These are phyloP conservation scores for Shargacucullia verbasci DNA, from an alignment of 2,888 invertebrate species.

Conservation along the genomic window DNA sequence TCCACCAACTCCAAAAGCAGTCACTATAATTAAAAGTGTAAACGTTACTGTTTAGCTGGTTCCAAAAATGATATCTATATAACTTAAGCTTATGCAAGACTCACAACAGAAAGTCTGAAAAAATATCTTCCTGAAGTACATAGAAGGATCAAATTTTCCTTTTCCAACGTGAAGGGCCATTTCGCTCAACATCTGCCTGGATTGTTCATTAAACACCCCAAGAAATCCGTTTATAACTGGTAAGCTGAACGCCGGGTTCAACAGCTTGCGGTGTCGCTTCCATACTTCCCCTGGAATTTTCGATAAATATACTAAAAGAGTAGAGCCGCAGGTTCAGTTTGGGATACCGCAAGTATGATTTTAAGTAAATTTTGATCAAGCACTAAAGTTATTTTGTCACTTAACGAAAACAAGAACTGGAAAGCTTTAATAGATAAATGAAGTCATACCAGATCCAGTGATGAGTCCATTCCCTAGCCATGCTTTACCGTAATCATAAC, in stretches of 20 bases:
- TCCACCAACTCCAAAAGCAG: background rate
- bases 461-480: background rate
- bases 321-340: no score
- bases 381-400: no score
- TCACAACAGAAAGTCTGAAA: conserved; percentile 30
- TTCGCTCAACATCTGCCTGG: conserved; percentile 37
- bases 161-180: conserved; percentile 20
- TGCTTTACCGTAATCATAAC: background rate
- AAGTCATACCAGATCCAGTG: background rate
- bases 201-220: conserved; percentile 54
- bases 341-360: no score
- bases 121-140: conserved; percentile 4
- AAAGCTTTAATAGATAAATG: no score
- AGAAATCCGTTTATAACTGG: conserved; percentile 55
- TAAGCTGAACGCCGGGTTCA: conserved; percentile 59
- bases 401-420: no score
- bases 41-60: background rate
- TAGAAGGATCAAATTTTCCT: conserved; percentile 7
- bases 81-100: background rate
- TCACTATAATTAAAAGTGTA: background rate
- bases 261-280: conserved; percentile 56
- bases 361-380: no score
- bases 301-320: no score
- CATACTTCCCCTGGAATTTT: conserved; percentile 28
- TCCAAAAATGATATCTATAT: no score